Evolutionary conservation across 2,888 invertebrate species (phyloP).

Genomic region (Aricia artaxerxes): DNA sequence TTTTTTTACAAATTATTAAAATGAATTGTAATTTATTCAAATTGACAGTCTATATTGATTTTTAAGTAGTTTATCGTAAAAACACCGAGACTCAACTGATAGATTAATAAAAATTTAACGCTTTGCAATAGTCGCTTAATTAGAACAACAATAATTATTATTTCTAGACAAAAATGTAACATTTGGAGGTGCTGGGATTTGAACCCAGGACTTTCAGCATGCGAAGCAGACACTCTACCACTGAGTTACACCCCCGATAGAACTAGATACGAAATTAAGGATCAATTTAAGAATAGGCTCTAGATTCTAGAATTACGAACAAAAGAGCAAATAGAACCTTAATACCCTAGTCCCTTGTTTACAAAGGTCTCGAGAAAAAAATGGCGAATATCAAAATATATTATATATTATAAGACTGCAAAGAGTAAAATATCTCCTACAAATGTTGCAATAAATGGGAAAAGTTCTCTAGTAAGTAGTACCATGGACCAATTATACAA

Average conservation of each 20-base stretch:
- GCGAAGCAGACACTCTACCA: slow-evolving; percentile 84
- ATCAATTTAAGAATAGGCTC: background rate
- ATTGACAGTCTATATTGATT: background rate
- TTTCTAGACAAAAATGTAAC: slow-evolving; percentile 31
- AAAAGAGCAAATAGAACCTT: background rate
- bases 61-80: background rate
- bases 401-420: too few species aligned
- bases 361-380: too few species aligned
- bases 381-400: too few species aligned
- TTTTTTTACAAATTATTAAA: background rate
- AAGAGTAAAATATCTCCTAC: too few species aligned
- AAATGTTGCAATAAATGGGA: too few species aligned
- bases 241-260: slow-evolving; percentile 75
- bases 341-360: too few species aligned
- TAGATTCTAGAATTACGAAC: background rate
- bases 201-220: slow-evolving; percentile 85
- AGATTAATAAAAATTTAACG: background rate
- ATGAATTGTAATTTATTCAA: background rate
- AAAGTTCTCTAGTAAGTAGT: too few species aligned
- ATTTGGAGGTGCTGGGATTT: slow-evolving; percentile 83
- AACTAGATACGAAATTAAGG: fast-evolving
- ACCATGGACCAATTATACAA: too few species aligned
- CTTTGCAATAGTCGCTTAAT: background rate
- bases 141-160: too few species aligned
- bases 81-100: background rate